phyloP scores from a whole-genome alignment of 2,113 vertebrate genomes.

The Campylomormyrus numenius region DNA sequence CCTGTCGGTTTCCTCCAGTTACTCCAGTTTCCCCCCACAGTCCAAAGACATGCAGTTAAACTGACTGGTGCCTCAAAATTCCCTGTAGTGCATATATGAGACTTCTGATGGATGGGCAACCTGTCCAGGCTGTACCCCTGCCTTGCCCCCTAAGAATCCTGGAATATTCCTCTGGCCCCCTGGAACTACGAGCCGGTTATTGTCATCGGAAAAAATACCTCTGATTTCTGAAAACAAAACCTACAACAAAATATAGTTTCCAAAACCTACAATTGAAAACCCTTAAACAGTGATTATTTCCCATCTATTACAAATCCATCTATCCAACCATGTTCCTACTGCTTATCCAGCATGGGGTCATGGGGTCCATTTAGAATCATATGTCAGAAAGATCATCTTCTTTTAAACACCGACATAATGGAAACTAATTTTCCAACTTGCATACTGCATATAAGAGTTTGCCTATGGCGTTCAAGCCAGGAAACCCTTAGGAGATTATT shows the following conservation, averaged over 20 bases:
- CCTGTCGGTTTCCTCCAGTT: too few species aligned
- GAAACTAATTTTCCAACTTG: constrained; percentile 1
- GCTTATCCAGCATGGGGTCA: background rate
- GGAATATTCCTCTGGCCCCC: background rate
- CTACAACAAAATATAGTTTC: background rate
- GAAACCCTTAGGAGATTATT: background rate
- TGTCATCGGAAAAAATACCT: background rate
- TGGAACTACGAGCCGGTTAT: background rate
- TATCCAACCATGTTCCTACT: background rate
- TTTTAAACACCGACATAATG: background rate
- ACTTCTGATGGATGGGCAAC: background rate
- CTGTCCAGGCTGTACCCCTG: background rate
- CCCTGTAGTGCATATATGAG: too few species aligned
- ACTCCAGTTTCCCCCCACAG: too few species aligned
- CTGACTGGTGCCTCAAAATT: too few species aligned
- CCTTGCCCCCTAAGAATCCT: background rate
- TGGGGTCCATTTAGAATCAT: background rate
- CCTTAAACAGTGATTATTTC: background rate
- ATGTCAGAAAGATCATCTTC: constrained; percentile 1
- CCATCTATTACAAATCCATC: background rate
- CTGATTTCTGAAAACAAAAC: background rate
- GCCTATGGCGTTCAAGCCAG: background rate
- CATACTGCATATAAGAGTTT: background rate
- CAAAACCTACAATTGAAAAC: background rate
- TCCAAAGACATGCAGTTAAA: too few species aligned